Percentiles rank a stretch among this genome's conserved stretches.
Evolutionary conservation across 2,797 vertebrate species (phyloP).

Genomic region (Gobionotothen gibberifrons): DNA sequence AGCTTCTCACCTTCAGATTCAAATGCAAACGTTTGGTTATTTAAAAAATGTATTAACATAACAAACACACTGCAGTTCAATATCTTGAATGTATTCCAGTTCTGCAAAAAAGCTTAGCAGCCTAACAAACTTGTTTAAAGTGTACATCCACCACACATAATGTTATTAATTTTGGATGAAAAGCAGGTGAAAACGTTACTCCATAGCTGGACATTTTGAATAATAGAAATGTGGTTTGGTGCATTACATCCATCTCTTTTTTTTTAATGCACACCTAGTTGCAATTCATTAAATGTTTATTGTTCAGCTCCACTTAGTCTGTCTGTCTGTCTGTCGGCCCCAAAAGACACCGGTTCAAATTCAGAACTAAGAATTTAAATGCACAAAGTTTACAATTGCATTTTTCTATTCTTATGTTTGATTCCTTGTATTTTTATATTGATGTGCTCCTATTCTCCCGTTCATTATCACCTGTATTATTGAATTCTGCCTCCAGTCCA

Average conservation of each 20-base stretch:
- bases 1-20: not conserved
- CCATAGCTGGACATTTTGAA: too few relatives aligned
- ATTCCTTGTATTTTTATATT: not conserved
- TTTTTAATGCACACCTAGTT: not conserved
- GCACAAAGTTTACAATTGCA: not conserved
- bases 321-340: too few relatives aligned
- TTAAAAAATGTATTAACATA: not conserved
- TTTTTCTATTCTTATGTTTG: not conserved
- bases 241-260: not conserved
- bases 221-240: too few relatives aligned
- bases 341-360: too few relatives aligned
- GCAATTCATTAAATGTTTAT: conserved; percentile 6
- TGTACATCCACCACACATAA: not conserved
- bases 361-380: not conserved
- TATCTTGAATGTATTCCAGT: not conserved
- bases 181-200: not conserved
- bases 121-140: not conserved
- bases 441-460: not conserved
- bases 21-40: too few relatives aligned
- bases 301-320: too few relatives aligned
- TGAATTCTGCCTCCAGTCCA: not conserved
- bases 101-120: not conserved
- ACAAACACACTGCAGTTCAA: not conserved
- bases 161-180: not conserved
- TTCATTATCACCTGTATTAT: not conserved